A percentile compares a stretch with the other conserved stretches of the same genome.
Conservation (phyloP, 2,888 invertebrate genomes). For the Camptogramma bilineatum region DNA sequence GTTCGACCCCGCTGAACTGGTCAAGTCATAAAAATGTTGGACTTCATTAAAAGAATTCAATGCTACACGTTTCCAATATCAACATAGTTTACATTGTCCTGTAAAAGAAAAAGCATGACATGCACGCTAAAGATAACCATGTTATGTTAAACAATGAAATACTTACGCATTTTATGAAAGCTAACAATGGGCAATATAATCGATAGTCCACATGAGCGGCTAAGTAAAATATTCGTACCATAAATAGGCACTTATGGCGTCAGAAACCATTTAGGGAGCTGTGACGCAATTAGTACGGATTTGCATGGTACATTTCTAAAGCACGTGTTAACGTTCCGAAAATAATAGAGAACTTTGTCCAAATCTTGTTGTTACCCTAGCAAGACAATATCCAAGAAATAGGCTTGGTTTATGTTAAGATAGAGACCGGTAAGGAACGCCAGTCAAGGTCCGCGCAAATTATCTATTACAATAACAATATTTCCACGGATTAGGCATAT, state of each 20-base stretch:
- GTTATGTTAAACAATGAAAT: constrained; percentile 39
- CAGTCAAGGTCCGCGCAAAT: constrained; percentile 67
- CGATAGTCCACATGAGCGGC: constrained; percentile 40
- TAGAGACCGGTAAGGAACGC: constrained; percentile 55
- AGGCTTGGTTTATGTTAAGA: constrained; percentile 41
- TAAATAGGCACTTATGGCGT: constrained; percentile 47
- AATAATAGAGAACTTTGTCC: constrained; percentile 6
- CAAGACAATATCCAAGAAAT: constrained; percentile 32
- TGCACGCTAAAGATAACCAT: constrained; percentile 33
- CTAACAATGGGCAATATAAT: constrained; percentile 39
- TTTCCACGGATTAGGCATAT: constrained; percentile 74
- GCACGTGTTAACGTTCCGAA: constrained; percentile 42
- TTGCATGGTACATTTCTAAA: constrained; percentile 58
- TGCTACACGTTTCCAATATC: neutral
- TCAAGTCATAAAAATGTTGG: neutral
- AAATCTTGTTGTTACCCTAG: constrained; percentile 53
- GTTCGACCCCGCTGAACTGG: too few species aligned
- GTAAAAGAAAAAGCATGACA: constrained; percentile 35
- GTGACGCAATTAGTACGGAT: constrained; percentile 56
- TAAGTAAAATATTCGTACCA: constrained; percentile 54
- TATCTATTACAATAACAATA: constrained; percentile 64
- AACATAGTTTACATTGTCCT: constrained; percentile 10
- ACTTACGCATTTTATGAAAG: constrained; percentile 41
- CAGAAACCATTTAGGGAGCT: constrained; percentile 45
- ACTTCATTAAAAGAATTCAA: constrained; percentile 6